phyloP scores from a whole-genome alignment of 2,797 vertebrate species.

The Zalophus californianus region DNA sequence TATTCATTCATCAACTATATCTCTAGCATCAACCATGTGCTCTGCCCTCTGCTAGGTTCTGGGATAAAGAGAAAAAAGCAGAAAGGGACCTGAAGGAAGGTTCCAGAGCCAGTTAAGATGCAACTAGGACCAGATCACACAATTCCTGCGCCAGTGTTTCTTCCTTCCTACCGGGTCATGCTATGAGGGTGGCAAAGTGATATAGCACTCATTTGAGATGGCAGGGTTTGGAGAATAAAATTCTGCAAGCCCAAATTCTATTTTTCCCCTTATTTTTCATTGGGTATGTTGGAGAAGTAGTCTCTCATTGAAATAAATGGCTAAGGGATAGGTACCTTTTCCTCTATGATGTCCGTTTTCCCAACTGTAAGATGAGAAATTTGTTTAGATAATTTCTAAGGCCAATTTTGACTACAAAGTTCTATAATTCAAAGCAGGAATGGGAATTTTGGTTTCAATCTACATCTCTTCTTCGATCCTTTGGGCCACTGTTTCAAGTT shows the following conservation, averaged over 20 bases:
- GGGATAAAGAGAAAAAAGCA: neutral
- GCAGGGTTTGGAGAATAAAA: neutral
- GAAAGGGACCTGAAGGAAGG: neutral
- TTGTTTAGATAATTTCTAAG: neutral
- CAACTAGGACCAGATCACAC: neutral
- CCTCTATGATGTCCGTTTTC: neutral
- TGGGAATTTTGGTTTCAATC: neutral
- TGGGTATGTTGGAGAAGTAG: neutral
- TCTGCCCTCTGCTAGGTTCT: neutral
- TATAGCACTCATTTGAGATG: neutral
- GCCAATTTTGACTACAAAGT: neutral
- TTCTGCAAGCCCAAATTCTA: neutral
- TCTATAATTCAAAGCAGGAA: neutral
- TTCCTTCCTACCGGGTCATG: neutral
- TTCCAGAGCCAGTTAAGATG: neutral
- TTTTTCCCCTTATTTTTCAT: neutral
- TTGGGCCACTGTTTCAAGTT: neutral
- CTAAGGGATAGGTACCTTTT: neutral
- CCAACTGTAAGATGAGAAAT: neutral
- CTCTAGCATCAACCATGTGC: neutral
- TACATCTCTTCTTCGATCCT: neutral
- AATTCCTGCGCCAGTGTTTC: neutral
- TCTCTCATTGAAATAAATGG: neutral
- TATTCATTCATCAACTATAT: constrained; percentile 68
- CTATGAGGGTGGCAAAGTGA: neutral